A percentile compares a stretch with the other conserved stretches of the same genome.
These are phyloP conservation scores for Hemithea aestivaria DNA, from an alignment of 2,888 invertebrate genomes.

Conservation along the genomic window DNA sequence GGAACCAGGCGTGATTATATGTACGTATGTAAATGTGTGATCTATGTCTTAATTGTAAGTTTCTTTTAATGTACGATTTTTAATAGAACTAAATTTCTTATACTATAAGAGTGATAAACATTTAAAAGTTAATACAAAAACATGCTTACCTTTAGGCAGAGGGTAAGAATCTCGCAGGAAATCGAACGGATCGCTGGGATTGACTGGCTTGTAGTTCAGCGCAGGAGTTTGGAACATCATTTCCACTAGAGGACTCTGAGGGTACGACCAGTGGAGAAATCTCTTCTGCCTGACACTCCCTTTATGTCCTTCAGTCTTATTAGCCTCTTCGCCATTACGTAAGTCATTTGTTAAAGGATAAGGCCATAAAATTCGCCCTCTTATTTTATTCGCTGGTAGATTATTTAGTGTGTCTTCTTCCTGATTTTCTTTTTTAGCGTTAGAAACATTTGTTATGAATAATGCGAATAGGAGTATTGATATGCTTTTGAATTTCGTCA, in stretches of 20 bases:
- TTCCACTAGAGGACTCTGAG: slow-evolving; percentile 59
- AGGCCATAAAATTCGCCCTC: slow-evolving; percentile 54
- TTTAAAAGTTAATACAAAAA: not conserved
- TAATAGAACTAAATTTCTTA: too few species aligned
- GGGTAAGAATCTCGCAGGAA: slow-evolving; percentile 64
- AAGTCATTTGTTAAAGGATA: slow-evolving; percentile 28
- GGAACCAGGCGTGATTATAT: too few species aligned
- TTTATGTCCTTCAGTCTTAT: slow-evolving; percentile 17
- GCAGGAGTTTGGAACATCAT: slow-evolving; percentile 59
- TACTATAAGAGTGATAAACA: too few species aligned
- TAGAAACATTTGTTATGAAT: slow-evolving; percentile 4
- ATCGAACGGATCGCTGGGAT: slow-evolving; percentile 60
- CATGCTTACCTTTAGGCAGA: slow-evolving; percentile 61
- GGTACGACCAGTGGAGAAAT: slow-evolving; percentile 51
- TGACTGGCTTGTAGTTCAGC: slow-evolving; percentile 44
- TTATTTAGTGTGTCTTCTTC: too few species aligned
- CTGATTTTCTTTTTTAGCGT: slow-evolving; percentile 3
- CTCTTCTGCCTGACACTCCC: slow-evolving; percentile 35
- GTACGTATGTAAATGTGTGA: too few species aligned
- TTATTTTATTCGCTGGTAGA: slow-evolving; percentile 25
- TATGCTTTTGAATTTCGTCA: slow-evolving; percentile 1
- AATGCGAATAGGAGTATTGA: slow-evolving; percentile 1
- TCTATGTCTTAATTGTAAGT: too few species aligned
- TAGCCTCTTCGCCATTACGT: slow-evolving; percentile 16
- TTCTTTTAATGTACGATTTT: too few species aligned